Evolutionary conservation across 2,888 invertebrate genomes (phyloP), one percentile per base, ranked within the genome.

Genomic region (Chalcis sispes): DNA sequence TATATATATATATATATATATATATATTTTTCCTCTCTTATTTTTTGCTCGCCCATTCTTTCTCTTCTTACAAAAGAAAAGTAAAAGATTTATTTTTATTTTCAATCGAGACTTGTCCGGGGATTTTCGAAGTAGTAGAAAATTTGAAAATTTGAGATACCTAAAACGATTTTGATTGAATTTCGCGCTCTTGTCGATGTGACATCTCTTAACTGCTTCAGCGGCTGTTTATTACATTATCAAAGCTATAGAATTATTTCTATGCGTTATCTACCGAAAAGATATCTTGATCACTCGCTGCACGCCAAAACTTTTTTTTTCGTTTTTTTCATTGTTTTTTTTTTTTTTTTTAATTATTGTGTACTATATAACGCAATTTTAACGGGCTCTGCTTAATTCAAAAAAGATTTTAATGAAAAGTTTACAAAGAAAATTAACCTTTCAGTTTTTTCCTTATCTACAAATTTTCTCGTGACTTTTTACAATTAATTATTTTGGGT

Each of bases 161-260:
- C 52, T 65, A 65, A 75, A 71, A 65, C 32, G 59, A 75, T 75
- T 74, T 75, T 75, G 70, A 70, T 75, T 71, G 75, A 25, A 71
- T 65, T 52, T 71, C 65, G 58, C 75, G 70, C 70, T 65, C 15
- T 61, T 27, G 36, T 56, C 23, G 32, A 40, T 54, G 72, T 62
- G 70, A 69, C 58, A 61, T 79, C 71, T 66, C 66, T 58, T 48
- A 65, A 72, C 18, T 56, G 50, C 48, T 50, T 65, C 61, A 67
- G 64, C 70, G 62, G 67, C 48, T 59, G 50, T 62, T 56, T 66
- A 46, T 77, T 84, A 84, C 79, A 79, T 85, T 85, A 86, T 84
- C 85, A 85, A 87, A 86, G 86, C 86, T 86, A 84, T 85, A 82
- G 81, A 84, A 4, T 84, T 84, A 81, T 78, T 79, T 83, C 78